Evolutionary conservation across 2,888 invertebrate species (phyloP), one percentile per base, ranked within the genome.

Genomic region (Dilophus febrilis): DNA sequence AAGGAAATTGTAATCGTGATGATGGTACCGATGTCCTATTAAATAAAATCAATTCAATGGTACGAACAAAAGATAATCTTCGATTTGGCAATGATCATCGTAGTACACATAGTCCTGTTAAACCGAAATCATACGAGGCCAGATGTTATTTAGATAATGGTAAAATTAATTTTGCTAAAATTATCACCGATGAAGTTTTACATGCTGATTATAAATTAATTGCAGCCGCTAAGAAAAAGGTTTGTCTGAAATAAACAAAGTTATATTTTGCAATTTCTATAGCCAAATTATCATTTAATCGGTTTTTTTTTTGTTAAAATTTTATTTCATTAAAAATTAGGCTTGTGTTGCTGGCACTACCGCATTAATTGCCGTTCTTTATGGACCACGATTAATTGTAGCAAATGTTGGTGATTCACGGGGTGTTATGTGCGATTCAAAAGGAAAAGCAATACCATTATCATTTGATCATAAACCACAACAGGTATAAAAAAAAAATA

Each of bases 401-500:
- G 94, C 92, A 12, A 95, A 95, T 68, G 92, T 95, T 18, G 95
- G 95, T 4, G 95, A 95, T 61, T 94, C 94, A 0, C 69, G 95
- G 47, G 95, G 91, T 22, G 92, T 94, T 0, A 86, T 94, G 81
- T 92, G 90, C 61, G 91, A 92, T 61, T 72, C 72, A 36, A 76
- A 80, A 53, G 91, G 91, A 29, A 84, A 83, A 58, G 86, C 85
- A 1, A 86, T 90, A 49, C 91, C 88, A 12, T 65, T 95, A 7
- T 92, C 94, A 2, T 88, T 87, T 60, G 95, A 95, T 62, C 95
- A 95, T 59, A 95, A 95, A 65, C 95, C 95, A 30, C 87, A 91
- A 56, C 87, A 91, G 72, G 87, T 88, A 67, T n/a, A n/a, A n/a
- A n/a, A n/a, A n/a, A n/a, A n/a, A n/a, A n/a, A n/a, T n/a, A n/a